Base-by-base conservation (phyloP, 2,888 invertebrate species). In the Bursaphelenchus okinawaensis region DNA sequence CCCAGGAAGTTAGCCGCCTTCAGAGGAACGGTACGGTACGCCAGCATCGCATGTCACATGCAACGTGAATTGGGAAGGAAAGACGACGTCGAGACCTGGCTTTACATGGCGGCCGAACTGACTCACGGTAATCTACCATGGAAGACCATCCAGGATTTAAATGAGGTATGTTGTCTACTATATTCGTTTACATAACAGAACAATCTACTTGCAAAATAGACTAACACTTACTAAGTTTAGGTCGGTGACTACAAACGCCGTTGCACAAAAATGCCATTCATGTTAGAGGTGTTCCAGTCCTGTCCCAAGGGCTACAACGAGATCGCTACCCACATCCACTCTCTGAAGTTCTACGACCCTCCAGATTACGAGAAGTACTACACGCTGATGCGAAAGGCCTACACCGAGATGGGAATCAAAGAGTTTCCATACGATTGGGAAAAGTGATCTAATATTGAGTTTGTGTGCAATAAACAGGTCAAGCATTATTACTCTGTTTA, bases 31-130 rank as follows among this genome's bases (percentile, higher is more conserved):
- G 62, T 72, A 7, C 52, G 72, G 16, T 70, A 70, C 52, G 70
- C 70, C 2, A 61, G 71, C 0, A 61, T 70, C 20, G 27, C 64
- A 4, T 72, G 71, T 23, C 70, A 70, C 40, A 57, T 68, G 27
- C 70, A 67, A 4, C 58, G 70, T 0, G 67, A 63, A 52, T 52
- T 66, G 28, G 63, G 71, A 29, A 63, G 75, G n/a, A 69, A 75
- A 58, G 77, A 78, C 60, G 78, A 78, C 57, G 72, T 75, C 52
- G 78, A 78, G 65, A 70, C 71, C n/a, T 78, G 76, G 78, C 63
- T 72, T 16, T 78, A 78, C 67, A 76, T 77, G 77, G 67, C 71
- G 16, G 70, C 76, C 28, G 70, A 70, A 55, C 57, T 70, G 9
- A 70, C 72, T 9, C 68, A 52, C 19, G 70, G 65, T 2, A 58